Base-by-base conservation (phyloP, 1,140 invertebrate species). In the Cherax destructor region DNA sequence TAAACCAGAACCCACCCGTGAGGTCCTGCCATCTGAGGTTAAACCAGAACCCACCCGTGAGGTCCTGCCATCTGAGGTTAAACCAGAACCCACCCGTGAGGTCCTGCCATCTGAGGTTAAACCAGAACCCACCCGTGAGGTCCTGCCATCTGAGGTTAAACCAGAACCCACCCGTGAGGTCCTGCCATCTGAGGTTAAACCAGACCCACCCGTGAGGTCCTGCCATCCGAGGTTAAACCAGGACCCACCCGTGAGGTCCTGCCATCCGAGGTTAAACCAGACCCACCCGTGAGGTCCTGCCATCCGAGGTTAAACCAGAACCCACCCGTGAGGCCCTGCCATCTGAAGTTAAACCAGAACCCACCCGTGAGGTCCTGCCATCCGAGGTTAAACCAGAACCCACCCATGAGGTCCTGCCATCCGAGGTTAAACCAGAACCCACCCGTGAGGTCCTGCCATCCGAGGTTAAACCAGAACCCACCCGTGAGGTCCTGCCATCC, bases 1-100 rank as follows among this genome's bases (percentile, higher is more conserved):
- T 9, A 74, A 47, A 18, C 30, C 30, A 41, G 47, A 77, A 18
- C 72, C 77, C 50, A 65, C 61, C 21, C 89, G 87, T 30, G 89
- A 91, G 84, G 79, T 59, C 18, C 10, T 47, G 52, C 50, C 80
- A n/a, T 41, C 56, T 61, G 56, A 83, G 59, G 59, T 13, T 16
- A 21, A 65, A 18, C 61, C 61, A 18, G 61, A 65, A 18, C 61
- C 61, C 21, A 21, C 61, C 11, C 16, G 9, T 16, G 9, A 18
- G 18, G 65, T 21, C 56, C 56, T 10, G 56, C 1, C 61, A 21
- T 2, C 61, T 65, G 61, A 78, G 24, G 47, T 41, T 49, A 85
- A 50, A 21, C 24, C 81, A 69, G 61, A 83, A 83, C 56, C 59
- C 16, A 4, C 18, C n/a, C 4, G 80, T 59, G 1, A 9, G 50